Evolutionary conservation across 30 jellyfish, hydroid and myxozoan species (phyloP).

Genomic region (Mastigias papua): DNA sequence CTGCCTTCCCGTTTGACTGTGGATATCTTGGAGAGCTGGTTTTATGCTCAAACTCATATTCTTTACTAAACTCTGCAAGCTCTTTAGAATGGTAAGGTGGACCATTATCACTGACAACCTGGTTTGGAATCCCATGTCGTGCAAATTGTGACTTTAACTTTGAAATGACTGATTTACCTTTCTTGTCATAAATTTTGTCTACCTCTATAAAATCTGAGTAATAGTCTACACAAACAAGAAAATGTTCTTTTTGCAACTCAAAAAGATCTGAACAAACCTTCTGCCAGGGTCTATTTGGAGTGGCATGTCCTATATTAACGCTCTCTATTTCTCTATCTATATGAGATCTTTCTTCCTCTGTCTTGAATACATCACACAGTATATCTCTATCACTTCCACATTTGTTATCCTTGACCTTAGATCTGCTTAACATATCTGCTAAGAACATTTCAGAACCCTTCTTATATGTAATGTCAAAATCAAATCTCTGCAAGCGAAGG

Average conservation of each 20-base stretch:
- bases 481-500: conserved; percentile 57
- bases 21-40: conserved; percentile 40
- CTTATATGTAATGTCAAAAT: conserved; percentile 25
- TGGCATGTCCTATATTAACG: conserved; percentile 5
- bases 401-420: conserved; percentile 17
- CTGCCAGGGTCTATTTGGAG: conserved; percentile 5
- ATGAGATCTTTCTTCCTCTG: conserved; percentile 45
- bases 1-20: conserved; percentile 56
- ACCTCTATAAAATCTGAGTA: too few species aligned
- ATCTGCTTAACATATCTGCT: conserved; percentile 57
- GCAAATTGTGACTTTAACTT: too few species aligned
- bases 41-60: conserved; percentile 44
- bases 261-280: too few species aligned
- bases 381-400: conserved; percentile 11
- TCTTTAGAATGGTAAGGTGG: conserved; percentile 46
- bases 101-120: too few species aligned
- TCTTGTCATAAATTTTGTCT: too few species aligned
- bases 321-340: conserved; percentile 35
- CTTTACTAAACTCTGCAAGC: conserved; percentile 26
- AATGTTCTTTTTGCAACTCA: too few species aligned
- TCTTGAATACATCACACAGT: conserved; percentile 10
- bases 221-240: too few species aligned
- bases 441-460: conserved; percentile 39
- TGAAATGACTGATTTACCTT: too few species aligned
- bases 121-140: too few species aligned